A percentile compares a stretch with the other conserved stretches of the same genome.
Conservation (phyloP, 2,113 vertebrate genomes). For the Phainopepla nitens region DNA sequence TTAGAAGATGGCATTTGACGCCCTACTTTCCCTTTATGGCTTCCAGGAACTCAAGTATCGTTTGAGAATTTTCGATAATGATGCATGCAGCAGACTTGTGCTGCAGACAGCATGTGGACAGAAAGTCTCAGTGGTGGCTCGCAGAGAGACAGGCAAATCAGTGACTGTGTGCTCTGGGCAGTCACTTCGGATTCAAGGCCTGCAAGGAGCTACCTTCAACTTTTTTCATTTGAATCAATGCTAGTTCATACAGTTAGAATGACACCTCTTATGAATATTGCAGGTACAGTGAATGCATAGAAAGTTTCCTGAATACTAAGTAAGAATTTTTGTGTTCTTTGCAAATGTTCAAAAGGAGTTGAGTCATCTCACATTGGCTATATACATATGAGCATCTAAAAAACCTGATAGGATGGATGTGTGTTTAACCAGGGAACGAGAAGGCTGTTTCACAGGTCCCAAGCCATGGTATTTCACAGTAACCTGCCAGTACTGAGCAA, state of each 20-base stretch:
- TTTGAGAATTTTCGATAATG: neutral
- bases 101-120: neutral
- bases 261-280: neutral
- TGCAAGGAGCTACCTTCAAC: neutral
- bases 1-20: neutral
- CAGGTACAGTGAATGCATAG: neutral
- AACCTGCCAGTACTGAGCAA: neutral
- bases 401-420: neutral
- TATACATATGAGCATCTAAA: neutral
- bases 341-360: neutral
- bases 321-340: neutral
- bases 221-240: neutral
- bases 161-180: neutral
- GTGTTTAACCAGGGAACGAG: neutral
- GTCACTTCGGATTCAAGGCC: neutral
- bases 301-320: neutral
- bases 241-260: neutral
- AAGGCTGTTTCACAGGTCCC: neutral
- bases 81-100: neutral
- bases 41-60: neutral
- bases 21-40: neutral
- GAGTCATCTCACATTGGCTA: neutral
- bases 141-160: neutral
- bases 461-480: neutral
- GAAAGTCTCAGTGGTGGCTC: neutral